These are phyloP conservation scores for Lagothrix lagotricha DNA, from an alignment of 2,797 vertebrate genomes.

Conservation along the genomic window DNA sequence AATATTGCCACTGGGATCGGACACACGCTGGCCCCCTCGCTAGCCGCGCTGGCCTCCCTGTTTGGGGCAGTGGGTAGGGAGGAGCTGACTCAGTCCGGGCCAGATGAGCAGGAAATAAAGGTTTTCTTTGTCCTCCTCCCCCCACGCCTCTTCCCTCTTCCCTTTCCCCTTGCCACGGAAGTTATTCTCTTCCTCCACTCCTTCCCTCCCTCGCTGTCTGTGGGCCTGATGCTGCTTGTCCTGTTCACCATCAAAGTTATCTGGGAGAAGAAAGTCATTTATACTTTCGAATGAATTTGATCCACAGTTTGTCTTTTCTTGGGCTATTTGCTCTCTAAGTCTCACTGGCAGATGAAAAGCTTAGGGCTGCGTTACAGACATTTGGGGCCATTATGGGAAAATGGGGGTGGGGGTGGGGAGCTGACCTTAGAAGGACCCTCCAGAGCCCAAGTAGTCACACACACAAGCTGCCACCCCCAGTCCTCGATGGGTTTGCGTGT, in stretches of 20 bases:
- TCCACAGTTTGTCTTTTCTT: neutral
- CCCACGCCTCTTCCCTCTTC: neutral
- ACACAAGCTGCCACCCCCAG: neutral
- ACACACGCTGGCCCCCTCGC: neutral
- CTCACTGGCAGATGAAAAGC: neutral
- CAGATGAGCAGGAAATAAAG: neutral
- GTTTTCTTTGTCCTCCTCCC: neutral
- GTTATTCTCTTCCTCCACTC: neutral
- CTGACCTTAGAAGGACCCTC: neutral
- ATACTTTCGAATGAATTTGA: neutral
- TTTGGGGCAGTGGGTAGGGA: neutral
- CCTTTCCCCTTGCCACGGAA: neutral
- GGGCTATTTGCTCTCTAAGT: neutral
- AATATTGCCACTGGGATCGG: too few relatives aligned
- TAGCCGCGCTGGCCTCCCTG: neutral
- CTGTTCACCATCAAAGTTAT: too few relatives aligned
- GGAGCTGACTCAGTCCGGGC: neutral
- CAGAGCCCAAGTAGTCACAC: neutral
- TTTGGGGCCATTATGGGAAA: neutral
- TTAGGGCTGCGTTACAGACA: fast-evolving
- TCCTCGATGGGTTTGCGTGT: neutral
- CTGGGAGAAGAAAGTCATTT: neutral
- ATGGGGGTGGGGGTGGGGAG: neutral
- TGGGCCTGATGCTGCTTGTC: neutral
- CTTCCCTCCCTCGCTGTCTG: neutral